These are phyloP conservation scores for Mechanitis mazaeus DNA, from an alignment of 2,888 invertebrate species.

Conservation along the genomic window DNA sequence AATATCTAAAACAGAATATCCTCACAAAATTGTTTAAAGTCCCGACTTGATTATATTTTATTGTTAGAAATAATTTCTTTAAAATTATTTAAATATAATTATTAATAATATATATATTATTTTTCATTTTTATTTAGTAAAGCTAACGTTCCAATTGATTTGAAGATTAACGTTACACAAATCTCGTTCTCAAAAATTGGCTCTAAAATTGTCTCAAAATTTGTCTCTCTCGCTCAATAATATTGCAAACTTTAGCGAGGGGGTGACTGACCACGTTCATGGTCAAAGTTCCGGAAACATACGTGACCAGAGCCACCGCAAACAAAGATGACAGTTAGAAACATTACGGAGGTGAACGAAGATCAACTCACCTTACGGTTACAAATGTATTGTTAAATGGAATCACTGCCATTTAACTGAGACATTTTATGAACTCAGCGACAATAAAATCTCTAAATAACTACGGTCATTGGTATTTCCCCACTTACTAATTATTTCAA, in stretches of 20 bases:
- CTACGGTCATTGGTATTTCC: slow-evolving; percentile 41
- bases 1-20: too few relatives aligned
- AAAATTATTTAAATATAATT: too few relatives aligned
- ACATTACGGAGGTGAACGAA: slow-evolving; percentile 55
- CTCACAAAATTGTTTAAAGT: too few relatives aligned
- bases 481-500: slow-evolving; percentile 35
- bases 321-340: slow-evolving; percentile 60
- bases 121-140: too few relatives aligned
- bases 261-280: slow-evolving; percentile 70
- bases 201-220: too few relatives aligned
- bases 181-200: slow-evolving; percentile 45
- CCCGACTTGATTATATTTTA: too few relatives aligned
- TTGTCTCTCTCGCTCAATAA: slow-evolving; percentile 63
- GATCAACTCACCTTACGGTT: slow-evolving; percentile 63
- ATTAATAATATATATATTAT: too few relatives aligned
- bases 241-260: slow-evolving; percentile 53
- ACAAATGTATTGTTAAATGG: slow-evolving; percentile 48
- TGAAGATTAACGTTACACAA: slow-evolving; percentile 44
- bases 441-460: slow-evolving; percentile 57
- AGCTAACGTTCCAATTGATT: too few relatives aligned
- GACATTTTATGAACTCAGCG: slow-evolving; percentile 51
- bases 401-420: slow-evolving; percentile 48
- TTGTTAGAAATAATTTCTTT: too few relatives aligned
- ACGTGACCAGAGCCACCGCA: slow-evolving; percentile 32
- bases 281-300: slow-evolving; percentile 46